These are phyloP conservation scores for Chirona hameri DNA, from an alignment of 2,888 invertebrate genomes.

Conservation along the genomic window DNA sequence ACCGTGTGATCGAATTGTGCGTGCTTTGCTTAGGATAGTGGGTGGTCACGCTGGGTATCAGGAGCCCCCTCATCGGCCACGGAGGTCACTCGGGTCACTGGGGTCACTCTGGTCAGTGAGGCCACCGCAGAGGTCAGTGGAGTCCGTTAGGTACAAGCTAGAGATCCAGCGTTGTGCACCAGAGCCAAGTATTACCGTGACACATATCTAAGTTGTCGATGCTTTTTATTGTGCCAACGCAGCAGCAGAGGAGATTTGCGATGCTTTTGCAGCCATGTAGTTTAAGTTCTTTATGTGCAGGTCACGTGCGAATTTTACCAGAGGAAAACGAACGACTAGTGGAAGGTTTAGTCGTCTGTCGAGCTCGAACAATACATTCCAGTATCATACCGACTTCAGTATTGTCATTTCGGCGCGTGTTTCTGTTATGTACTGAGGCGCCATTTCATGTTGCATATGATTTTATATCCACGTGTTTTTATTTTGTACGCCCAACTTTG, in stretches of 20 bases:
- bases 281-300: not conserved
- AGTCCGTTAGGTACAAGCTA: not conserved
- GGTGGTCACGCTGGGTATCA: not conserved
- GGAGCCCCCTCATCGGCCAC: too few relatives aligned
- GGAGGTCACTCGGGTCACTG: too few relatives aligned
- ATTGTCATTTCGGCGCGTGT: not conserved
- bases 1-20: not conserved
- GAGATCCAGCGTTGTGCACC: not conserved
- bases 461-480: conserved; percentile 23
- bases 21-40: not conserved
- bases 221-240: not conserved
- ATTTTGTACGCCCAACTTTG: conserved; percentile 13
- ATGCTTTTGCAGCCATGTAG: not conserved
- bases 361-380: not conserved
- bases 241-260: not conserved
- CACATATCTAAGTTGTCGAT: conserved; percentile 9
- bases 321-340: not conserved
- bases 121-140: not conserved
- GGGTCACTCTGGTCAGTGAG: too few relatives aligned
- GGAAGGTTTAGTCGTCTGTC: too few relatives aligned
- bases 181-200: not conserved
- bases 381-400: not conserved
- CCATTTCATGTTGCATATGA: not conserved
- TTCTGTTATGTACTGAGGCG: not conserved
- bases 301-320: not conserved